Conservation (phyloP, 2,888 invertebrate species). For the Abrostola tripartita region DNA sequence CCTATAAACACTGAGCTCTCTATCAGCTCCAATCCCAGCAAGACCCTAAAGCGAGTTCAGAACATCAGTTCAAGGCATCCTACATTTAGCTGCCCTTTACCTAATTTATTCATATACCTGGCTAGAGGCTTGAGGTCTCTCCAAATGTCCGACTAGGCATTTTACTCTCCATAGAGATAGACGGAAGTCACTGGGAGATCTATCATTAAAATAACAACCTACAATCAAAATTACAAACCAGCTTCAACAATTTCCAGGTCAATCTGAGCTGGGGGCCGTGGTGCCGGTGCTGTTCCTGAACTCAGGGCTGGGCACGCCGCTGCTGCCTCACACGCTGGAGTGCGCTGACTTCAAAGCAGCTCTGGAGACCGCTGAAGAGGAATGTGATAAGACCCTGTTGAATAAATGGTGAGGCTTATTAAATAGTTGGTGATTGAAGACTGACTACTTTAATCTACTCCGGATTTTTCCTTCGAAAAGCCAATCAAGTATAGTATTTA, state of each 20-base stretch:
- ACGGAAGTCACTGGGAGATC: neutral
- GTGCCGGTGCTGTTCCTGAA: constrained; percentile 94
- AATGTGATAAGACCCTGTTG: constrained; percentile 88
- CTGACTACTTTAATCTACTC: no score
- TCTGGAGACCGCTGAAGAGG: constrained; percentile 90
- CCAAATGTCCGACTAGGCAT: no score
- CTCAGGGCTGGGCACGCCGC: constrained; percentile 92
- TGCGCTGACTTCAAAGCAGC: constrained; percentile 94
- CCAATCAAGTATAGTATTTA: no score
- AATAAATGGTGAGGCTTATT: constrained; percentile 89
- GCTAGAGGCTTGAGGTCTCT: no score
- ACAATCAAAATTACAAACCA: neutral
- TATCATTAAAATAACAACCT: neutral
- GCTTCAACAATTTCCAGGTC: constrained; percentile 84
- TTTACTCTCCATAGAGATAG: no score
- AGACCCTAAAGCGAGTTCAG: no score
- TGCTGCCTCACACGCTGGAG: constrained; percentile 93
- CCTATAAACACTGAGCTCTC: no score
- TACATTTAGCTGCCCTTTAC: no score
- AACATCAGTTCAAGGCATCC: no score
- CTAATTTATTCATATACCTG: no score
- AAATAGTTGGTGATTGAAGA: neutral
- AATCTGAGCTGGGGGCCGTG: constrained; percentile 92
- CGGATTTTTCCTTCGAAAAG: no score
- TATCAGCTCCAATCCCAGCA: neutral